Conservation (phyloP, 1,140 invertebrate species). For the Steinernema khuongi region DNA sequence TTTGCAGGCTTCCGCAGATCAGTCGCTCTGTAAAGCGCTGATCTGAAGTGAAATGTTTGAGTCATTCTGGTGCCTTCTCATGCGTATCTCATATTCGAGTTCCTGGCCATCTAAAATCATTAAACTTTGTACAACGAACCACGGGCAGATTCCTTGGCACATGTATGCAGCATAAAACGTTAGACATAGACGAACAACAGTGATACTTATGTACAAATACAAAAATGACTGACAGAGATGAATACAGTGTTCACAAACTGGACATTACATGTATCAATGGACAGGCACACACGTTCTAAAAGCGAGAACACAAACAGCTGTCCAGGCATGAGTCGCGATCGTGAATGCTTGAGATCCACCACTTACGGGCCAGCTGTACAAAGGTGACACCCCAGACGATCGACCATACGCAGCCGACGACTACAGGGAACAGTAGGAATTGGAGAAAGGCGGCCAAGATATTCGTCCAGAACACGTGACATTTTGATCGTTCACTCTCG, state of each 20-base stretch:
- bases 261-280: too few species aligned
- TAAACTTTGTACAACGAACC: background rate
- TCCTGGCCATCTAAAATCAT: background rate
- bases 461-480: conserved; percentile 23
- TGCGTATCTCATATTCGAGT: background rate
- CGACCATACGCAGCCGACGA: conserved; percentile 35
- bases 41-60: background rate
- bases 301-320: conserved; percentile 31
- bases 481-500: conserved; percentile 16
- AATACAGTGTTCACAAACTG: too few species aligned
- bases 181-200: too few species aligned
- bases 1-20: too few species aligned
- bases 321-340: conserved; percentile 28
- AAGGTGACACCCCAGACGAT: conserved; percentile 38
- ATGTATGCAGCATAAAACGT: too few species aligned
- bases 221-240: too few species aligned
- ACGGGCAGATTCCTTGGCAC: background rate
- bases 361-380: conserved; percentile 37
- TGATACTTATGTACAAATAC: too few species aligned
- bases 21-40: background rate
- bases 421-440: conserved; percentile 23
- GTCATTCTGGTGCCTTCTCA: background rate
- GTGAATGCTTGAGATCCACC: conserved; percentile 35
- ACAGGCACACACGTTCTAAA: conserved; percentile 8
- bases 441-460: conserved; percentile 28